phyloP scores from a whole-genome alignment of 2,113 vertebrate genomes.

The Aphelocoma coerulescens region DNA sequence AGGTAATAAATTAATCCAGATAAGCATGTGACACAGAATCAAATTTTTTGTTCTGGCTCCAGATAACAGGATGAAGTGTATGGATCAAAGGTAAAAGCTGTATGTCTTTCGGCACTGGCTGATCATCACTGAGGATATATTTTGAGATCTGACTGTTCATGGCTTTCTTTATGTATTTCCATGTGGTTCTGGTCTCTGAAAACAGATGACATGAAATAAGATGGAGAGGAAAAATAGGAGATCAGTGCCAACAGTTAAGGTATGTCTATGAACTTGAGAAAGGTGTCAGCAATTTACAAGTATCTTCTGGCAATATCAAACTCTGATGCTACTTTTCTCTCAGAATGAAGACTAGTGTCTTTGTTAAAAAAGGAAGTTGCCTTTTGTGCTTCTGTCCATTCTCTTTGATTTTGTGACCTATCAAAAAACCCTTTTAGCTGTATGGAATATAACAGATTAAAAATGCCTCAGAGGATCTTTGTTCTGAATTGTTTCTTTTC shows the following conservation, averaged over 20 bases:
- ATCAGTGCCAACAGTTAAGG: not conserved
- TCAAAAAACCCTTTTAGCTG: constrained; percentile 27
- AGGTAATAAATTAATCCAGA: constrained; percentile 59
- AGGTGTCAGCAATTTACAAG: not conserved
- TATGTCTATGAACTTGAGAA: not conserved
- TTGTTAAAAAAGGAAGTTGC: constrained; percentile 26
- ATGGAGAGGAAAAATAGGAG: not conserved
- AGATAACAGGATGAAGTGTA: not conserved
- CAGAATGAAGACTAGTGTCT: constrained; percentile 47
- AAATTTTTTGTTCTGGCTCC: constrained; percentile 34
- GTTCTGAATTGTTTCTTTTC: constrained; percentile 35
- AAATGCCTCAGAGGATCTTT: constrained; percentile 53
- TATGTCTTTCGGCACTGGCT: not conserved
- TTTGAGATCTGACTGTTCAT: not conserved
- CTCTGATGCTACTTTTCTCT: constrained; percentile 4
- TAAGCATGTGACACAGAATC: constrained; percentile 31
- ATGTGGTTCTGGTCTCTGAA: not conserved
- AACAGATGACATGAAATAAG: not conserved
- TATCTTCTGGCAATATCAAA: constrained; percentile 40
- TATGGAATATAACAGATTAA: constrained; percentile 52
- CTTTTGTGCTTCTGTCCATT: constrained; percentile 51
- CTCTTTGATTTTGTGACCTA: constrained; percentile 57
- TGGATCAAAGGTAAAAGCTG: constrained; percentile 5
- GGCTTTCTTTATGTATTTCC: not conserved
- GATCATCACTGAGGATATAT: not conserved